Percentiles rank a stretch among this genome's conserved stretches.
Evolutionary conservation across 2,113 vertebrate genomes (phyloP).

Genomic region (Ifrita kowaldi): DNA sequence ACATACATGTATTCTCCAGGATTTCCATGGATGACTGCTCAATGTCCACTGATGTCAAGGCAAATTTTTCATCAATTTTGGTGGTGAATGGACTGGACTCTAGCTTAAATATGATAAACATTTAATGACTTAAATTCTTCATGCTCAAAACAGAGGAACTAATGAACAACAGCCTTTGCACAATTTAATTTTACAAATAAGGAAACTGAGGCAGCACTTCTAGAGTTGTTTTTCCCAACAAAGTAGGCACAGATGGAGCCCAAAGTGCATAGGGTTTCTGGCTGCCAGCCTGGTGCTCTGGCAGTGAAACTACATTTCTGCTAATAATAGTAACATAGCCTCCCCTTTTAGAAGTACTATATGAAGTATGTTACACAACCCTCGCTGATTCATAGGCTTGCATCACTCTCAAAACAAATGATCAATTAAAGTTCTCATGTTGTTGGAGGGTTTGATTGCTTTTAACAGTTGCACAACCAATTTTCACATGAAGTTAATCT

Average conservation of each 20-base stretch:
- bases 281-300: background rate
- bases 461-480: background rate
- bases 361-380: constrained; percentile 13
- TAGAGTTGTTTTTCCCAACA: background rate
- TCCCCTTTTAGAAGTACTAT: constrained; percentile 29
- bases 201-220: constrained; percentile 11
- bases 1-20: background rate
- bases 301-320: background rate
- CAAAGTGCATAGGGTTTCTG: background rate
- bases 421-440: constrained; percentile 2
- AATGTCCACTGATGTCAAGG: background rate
- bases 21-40: background rate
- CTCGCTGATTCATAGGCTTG: background rate
- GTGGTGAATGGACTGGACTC: background rate
- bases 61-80: background rate
- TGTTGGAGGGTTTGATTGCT: background rate
- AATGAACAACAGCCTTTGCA: background rate
- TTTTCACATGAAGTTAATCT: background rate
- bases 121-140: background rate
- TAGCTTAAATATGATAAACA: background rate
- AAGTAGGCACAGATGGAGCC: background rate
- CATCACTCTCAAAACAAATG: constrained; percentile 36
- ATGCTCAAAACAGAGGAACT: background rate
- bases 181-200: background rate
- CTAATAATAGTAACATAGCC: constrained; percentile 24